These are phyloP conservation scores for Noctua pronuba DNA, from an alignment of 2,888 invertebrate species.

Conservation along the genomic window DNA sequence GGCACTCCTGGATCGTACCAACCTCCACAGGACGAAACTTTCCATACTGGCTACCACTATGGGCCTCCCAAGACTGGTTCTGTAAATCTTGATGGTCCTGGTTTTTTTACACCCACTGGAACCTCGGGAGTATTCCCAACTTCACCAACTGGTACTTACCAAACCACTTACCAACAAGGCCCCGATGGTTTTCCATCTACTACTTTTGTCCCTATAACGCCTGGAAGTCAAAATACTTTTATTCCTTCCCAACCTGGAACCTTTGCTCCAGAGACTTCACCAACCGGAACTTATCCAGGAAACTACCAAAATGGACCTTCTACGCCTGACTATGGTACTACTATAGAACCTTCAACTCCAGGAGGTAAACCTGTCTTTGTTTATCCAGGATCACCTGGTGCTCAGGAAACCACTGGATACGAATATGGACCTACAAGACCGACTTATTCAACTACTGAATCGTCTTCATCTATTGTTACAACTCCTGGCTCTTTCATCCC, in stretches of 20 bases:
- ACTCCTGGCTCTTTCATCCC: slow-evolving; percentile 32
- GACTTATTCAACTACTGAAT: slow-evolving; percentile 33
- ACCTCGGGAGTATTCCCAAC: slow-evolving; percentile 11
- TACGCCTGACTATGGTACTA: slow-evolving; percentile 16
- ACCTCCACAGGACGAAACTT: neutral
- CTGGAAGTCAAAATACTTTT: slow-evolving; percentile 11
- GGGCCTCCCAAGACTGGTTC: slow-evolving; percentile 30
- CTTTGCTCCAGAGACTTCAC: neutral
- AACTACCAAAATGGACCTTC: slow-evolving; percentile 32
- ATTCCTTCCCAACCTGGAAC: slow-evolving; percentile 25
- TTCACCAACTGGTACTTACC: slow-evolving; percentile 22
- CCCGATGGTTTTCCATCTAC: slow-evolving; percentile 10
- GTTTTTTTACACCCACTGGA: slow-evolving; percentile 11
- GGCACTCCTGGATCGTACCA: neutral
- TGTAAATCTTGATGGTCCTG: neutral
- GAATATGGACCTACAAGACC: slow-evolving; percentile 32
- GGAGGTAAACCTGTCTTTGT: slow-evolving; percentile 4
- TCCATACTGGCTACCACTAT: slow-evolving; percentile 49
- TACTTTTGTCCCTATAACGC: neutral
- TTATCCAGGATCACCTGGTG: slow-evolving; percentile 9
- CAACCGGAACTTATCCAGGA: slow-evolving; percentile 12
- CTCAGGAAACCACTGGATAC: slow-evolving; percentile 8
- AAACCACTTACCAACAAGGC: slow-evolving; percentile 24
- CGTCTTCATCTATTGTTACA: slow-evolving; percentile 30
- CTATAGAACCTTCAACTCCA: slow-evolving; percentile 27